A percentile compares a stretch with the other conserved stretches of the same genome.
phyloP scores from a whole-genome alignment of 2,888 invertebrate genomes.

The Dromius quadrimaculatus region DNA sequence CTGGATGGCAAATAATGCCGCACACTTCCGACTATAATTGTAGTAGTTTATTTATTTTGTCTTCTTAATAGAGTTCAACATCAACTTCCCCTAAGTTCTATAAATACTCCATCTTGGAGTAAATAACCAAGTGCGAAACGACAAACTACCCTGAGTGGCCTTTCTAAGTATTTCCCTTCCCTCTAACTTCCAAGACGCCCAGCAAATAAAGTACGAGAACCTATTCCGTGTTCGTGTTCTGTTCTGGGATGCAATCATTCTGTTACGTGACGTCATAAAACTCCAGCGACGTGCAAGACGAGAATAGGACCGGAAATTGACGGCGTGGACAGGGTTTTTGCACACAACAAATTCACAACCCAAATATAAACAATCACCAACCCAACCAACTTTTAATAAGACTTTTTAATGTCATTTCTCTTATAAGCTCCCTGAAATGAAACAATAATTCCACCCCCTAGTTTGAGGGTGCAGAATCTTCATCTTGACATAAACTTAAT shows the following conservation, averaged over 20 bases:
- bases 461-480: too few relatives aligned
- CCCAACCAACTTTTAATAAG: too few relatives aligned
- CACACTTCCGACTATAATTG: too few relatives aligned
- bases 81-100: neutral
- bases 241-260: conserved; percentile 65
- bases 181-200: neutral
- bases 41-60: too few relatives aligned
- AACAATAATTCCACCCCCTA: too few relatives aligned
- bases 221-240: conserved; percentile 52
- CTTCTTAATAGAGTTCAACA: too few relatives aligned
- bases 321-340: neutral
- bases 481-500: too few relatives aligned
- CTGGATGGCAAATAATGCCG: too few relatives aligned
- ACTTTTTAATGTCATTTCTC: too few relatives aligned
- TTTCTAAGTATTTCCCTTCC: conserved; percentile 1
- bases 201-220: neutral
- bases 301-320: conserved; percentile 40
- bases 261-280: conserved; percentile 67
- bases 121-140: conserved; percentile 12
- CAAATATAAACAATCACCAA: too few relatives aligned
- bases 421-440: too few relatives aligned
- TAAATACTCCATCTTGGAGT: neutral
- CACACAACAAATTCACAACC: too few relatives aligned
- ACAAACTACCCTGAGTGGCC: conserved; percentile 3
- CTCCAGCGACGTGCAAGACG: conserved; percentile 27